These are phyloP conservation scores for Drosophila miranda DNA, from an alignment of 1,140 invertebrate genomes.

Conservation along the genomic window DNA sequence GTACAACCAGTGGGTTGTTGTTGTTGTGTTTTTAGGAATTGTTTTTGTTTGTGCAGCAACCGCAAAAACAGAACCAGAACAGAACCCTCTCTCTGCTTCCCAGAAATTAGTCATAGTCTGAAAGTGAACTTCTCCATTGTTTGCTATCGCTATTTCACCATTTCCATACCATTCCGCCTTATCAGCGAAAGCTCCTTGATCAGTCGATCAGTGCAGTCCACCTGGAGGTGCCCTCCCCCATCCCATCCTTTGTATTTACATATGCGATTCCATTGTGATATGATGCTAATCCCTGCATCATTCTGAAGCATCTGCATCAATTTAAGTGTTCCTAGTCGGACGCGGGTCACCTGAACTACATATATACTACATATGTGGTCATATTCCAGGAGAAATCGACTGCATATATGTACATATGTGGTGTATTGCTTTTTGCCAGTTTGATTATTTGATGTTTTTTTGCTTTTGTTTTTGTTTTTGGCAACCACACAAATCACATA, in stretches of 20 bases:
- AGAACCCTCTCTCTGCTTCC: not conserved
- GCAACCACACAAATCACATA: conserved; percentile 65
- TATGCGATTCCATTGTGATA: not conserved
- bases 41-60: conserved; percentile 26
- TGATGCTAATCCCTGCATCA: conserved; percentile 2
- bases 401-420: conserved; percentile 12
- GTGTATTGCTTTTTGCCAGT: conserved; percentile 7
- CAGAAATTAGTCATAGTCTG: conserved; percentile 61
- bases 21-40: not conserved
- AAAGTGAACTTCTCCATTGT: not conserved
- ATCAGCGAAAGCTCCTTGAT: conserved; percentile 36
- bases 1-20: conserved; percentile 13
- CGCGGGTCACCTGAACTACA: not conserved
- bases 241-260: not conserved
- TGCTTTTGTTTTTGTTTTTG: conserved; percentile 28
- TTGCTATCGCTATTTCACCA: conserved; percentile 32
- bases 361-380: conserved; percentile 1
- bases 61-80: not conserved
- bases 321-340: no score
- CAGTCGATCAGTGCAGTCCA: conserved; percentile 1
- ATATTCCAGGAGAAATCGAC: conserved; percentile 10
- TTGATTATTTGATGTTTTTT: conserved; percentile 24
- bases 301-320: not conserved
- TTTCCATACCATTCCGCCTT: conserved; percentile 12
- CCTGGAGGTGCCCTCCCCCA: conserved; percentile 27